phyloP scores from a whole-genome alignment of 2,113 vertebrate genomes.

The Salvelinus namaycush region DNA sequence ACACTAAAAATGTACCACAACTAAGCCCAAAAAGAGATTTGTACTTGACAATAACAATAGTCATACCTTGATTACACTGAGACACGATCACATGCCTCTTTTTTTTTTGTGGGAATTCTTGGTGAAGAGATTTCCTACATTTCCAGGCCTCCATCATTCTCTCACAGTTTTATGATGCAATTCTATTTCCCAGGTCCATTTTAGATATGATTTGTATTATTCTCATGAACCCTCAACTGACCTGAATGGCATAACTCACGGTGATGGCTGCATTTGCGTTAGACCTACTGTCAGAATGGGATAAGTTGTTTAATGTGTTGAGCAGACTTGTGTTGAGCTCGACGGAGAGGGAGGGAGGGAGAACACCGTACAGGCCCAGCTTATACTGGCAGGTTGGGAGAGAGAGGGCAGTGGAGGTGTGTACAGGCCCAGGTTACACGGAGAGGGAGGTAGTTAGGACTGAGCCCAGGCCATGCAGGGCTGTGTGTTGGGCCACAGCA shows the following conservation, averaged over 20 bases:
- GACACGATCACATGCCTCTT: no score
- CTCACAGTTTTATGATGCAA: slow-evolving; percentile 34
- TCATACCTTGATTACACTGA: no score
- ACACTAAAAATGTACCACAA: no score
- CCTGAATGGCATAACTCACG: slow-evolving; percentile 62
- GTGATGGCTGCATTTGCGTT: slow-evolving; percentile 62
- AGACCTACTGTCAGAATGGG: slow-evolving; percentile 63
- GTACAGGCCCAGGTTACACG: not conserved
- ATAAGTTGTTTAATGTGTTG: slow-evolving; percentile 60
- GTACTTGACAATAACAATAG: no score
- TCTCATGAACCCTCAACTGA: slow-evolving; percentile 50
- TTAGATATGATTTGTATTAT: slow-evolving; percentile 55
- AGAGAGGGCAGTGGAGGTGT: not conserved
- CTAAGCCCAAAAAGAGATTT: no score
- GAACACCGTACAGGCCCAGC: not conserved
- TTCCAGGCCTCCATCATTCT: slow-evolving; percentile 35
- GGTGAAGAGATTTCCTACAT: no score
- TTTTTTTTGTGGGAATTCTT: no score
- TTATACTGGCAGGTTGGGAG: not conserved
- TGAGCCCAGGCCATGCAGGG: slow-evolving; percentile 53
- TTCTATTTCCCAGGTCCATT: slow-evolving; percentile 28
- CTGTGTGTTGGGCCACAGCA: slow-evolving; percentile 61
- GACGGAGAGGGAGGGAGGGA: not conserved
- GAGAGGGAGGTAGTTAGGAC: slow-evolving; percentile 21
- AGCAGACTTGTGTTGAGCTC: slow-evolving; percentile 42